These are phyloP conservation scores for Leptatherina wallacei DNA, from an alignment of 2,797 vertebrate species.

Conservation along the genomic window DNA sequence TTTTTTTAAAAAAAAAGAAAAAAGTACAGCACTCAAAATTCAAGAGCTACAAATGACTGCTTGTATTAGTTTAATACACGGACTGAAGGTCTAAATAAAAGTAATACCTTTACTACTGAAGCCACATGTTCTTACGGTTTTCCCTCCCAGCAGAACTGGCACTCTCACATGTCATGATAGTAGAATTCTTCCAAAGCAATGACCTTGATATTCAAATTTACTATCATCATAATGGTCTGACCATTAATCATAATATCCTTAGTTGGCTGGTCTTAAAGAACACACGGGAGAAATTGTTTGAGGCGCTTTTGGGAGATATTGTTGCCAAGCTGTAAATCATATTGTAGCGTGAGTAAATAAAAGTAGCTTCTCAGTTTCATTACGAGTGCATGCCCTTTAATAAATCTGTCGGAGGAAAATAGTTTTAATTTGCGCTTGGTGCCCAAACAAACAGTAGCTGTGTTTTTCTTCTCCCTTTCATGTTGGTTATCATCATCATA, in stretches of 20 bases:
- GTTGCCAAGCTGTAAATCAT: constrained; percentile 68
- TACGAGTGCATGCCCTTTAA: constrained; percentile 47
- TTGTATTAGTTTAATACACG: background rate
- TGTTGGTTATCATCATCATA: constrained; percentile 54
- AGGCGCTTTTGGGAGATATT: constrained; percentile 42
- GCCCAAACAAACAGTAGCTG: constrained; percentile 7
- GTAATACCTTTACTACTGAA: background rate
- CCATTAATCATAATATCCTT: background rate
- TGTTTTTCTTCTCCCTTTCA: constrained; percentile 19
- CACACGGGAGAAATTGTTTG: constrained; percentile 33
- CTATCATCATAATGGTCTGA: constrained; percentile 18
- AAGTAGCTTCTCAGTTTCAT: constrained; percentile 67
- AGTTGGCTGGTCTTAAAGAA: background rate
- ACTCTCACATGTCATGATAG: background rate
- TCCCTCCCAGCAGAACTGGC: background rate
- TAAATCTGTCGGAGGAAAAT: constrained; percentile 63
- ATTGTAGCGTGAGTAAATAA: constrained; percentile 53
- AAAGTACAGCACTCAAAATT: background rate
- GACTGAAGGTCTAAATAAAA: background rate
- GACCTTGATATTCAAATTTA: background rate
- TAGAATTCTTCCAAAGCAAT: background rate
- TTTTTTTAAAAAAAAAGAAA: background rate
- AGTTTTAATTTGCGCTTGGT: constrained; percentile 37
- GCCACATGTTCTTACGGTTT: background rate
- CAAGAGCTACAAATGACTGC: background rate